A percentile compares a stretch with the other conserved stretches of the same genome.
These are phyloP conservation scores for Agelaius tricolor DNA, from an alignment of 2,113 vertebrate species.

Conservation along the genomic window DNA sequence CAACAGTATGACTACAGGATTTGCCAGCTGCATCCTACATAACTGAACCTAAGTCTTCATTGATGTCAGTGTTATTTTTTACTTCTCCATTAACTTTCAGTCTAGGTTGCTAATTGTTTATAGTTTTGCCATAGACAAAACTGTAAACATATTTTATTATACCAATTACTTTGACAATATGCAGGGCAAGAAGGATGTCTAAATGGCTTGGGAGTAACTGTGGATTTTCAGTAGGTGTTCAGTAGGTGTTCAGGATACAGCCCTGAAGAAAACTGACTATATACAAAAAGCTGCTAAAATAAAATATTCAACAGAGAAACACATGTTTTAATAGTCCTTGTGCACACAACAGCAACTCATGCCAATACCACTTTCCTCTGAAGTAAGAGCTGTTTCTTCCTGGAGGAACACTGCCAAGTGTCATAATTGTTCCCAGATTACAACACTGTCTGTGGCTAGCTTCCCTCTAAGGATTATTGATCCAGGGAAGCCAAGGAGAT, in stretches of 20 bases:
- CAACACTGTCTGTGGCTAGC: neutral
- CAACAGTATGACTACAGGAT: neutral
- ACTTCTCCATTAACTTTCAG: neutral
- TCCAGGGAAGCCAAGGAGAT: neutral
- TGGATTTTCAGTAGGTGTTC: neutral
- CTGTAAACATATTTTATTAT: neutral
- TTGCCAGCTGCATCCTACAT: neutral
- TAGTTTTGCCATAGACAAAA: neutral
- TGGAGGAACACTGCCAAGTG: neutral
- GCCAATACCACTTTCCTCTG: neutral
- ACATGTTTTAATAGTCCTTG: neutral
- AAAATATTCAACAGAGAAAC: neutral
- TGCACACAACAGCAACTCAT: neutral
- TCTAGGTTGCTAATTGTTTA: neutral
- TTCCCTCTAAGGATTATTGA: neutral
- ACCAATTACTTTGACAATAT: neutral
- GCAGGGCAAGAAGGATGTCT: neutral
- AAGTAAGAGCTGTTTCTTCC: neutral
- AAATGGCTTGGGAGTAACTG: neutral
- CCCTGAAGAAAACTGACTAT: neutral
- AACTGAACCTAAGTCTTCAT: neutral
- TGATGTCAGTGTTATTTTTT: neutral
- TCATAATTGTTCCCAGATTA: neutral
- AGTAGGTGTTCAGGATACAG: rapidly evolving
- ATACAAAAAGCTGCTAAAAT: neutral